These are phyloP conservation scores for Notothenia coriiceps DNA, from an alignment of 2,113 vertebrate species.

Conservation along the genomic window DNA sequence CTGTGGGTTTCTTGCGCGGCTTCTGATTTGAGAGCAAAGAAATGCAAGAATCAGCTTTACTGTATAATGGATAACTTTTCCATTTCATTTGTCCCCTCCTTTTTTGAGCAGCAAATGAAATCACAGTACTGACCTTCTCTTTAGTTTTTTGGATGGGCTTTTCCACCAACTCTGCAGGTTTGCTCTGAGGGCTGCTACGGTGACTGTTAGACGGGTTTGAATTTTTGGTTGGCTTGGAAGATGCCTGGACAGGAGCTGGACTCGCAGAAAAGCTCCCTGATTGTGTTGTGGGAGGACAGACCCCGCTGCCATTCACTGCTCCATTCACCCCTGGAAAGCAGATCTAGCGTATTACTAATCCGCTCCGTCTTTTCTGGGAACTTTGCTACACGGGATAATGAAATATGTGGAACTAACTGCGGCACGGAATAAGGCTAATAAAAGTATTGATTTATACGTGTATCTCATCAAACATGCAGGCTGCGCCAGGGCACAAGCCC, in stretches of 20 bases:
- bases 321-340: constrained; percentile 91
- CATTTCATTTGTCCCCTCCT: neutral
- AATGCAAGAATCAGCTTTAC: constrained; percentile 13
- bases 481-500: constrained; percentile 55
- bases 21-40: constrained; percentile 82
- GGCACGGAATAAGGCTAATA: constrained; percentile 64
- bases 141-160: constrained; percentile 89
- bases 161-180: constrained; percentile 86
- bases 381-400: constrained; percentile 53
- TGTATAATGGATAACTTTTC: neutral
- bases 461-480: constrained; percentile 74
- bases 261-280: constrained; percentile 84
- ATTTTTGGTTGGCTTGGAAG: constrained; percentile 85
- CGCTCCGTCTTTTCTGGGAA: constrained; percentile 47
- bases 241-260: constrained; percentile 82
- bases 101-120: neutral
- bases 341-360: constrained; percentile 43
- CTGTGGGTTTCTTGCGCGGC: constrained; percentile 89
- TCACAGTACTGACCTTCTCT: constrained; percentile 89
- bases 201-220: constrained; percentile 83
- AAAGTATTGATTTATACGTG: constrained; percentile 77
- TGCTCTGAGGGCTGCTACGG: constrained; percentile 85
- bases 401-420: constrained; percentile 63
- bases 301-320: constrained; percentile 91
- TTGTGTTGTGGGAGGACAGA: constrained; percentile 84